A percentile compares a stretch with the other conserved stretches of the same genome.
Evolutionary conservation across 1,140 invertebrate genomes (phyloP).

Genomic region (Drosophila lini): DNA sequence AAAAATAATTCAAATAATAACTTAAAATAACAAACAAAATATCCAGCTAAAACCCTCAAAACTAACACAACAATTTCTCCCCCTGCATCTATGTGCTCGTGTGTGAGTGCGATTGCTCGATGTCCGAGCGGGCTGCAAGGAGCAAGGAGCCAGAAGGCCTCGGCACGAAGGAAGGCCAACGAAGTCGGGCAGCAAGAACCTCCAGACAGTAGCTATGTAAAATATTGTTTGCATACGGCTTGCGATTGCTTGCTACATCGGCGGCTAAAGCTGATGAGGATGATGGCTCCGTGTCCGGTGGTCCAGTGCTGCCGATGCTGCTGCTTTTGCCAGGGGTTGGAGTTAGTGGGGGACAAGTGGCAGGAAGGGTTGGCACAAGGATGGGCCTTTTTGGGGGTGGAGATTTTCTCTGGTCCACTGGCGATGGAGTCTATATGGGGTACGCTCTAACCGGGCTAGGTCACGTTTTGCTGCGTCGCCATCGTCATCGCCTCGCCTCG

Average conservation of each 20-base stretch:
- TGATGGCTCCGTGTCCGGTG: constrained; percentile 52
- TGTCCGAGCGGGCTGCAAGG: constrained; percentile 57
- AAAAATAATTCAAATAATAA: too few species aligned
- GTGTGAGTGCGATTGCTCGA: constrained; percentile 55
- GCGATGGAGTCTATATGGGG: constrained; percentile 74
- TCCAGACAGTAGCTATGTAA: constrained; percentile 78
- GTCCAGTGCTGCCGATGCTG: constrained; percentile 14
- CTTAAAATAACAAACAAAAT: background rate
- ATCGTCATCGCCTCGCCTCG: constrained; percentile 35
- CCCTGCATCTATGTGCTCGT: background rate
- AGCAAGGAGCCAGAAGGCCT: constrained; percentile 67
- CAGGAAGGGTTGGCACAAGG: constrained; percentile 13
- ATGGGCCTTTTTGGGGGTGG: constrained; percentile 23
- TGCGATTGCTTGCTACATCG: constrained; percentile 81
- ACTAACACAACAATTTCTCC: background rate
- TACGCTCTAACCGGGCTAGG: constrained; percentile 76
- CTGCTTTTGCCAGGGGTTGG: background rate
- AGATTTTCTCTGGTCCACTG: constrained; percentile 65
- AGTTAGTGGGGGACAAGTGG: background rate
- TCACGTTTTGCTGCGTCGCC: constrained; percentile 78
- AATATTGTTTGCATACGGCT: constrained; percentile 84
- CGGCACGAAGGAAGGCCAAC: constrained; percentile 74
- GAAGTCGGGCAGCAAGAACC: constrained; percentile 73
- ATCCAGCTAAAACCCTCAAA: background rate
- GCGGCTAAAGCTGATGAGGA: constrained; percentile 61